Evolutionary conservation across 1,140 invertebrate genomes (phyloP), one percentile per base, ranked within the genome.

Genomic region (Megalopta genalis): DNA sequence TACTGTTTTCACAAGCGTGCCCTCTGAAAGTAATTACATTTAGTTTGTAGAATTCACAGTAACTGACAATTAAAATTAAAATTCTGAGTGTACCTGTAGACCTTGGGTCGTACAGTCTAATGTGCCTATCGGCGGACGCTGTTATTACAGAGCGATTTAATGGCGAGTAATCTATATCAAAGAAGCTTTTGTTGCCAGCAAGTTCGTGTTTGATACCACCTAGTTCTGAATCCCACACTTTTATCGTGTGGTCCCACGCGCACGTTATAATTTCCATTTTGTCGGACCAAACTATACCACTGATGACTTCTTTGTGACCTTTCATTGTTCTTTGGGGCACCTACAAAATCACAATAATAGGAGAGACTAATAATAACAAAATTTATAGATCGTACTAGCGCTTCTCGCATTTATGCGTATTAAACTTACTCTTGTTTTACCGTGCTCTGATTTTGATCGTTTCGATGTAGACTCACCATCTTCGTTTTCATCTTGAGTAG

Each of bases 221-320:
- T 46, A 97, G 91, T 91, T 98, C 96, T 27, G 97, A 93, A 93
- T 99, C 98, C 99, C 99, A 99, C 5, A 99, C 87, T 91, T 97
- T 96, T 16, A 99, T 93, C 0, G 98, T 98, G 88, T 99, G 98
- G 94, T 99, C 99, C 98, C 98, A 99, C 0, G 32, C 1, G 32
- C 1, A 32, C 32, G 32, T 32, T 32, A 32, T 32, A 32, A 32
- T 90, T 75, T 95, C 96, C 60, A 95, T 93, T 70, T 93, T 93
- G 79, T 96, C 95, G 76, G 96, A 95, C 98, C 98, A 99, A 62
- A 95, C 93, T 0, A 98, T 94, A 0, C 95, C 95, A 10, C 97
- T 97, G 10, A 99, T 95, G 23, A 96, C 96, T 92, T 99, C 98
- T 82, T 96, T 95, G 90, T 99, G 99, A 0, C 98, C 98, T 91